Evolutionary conservation across 2,888 invertebrate genomes (phyloP).

Genomic region (Ectemnius cavifrons): DNA sequence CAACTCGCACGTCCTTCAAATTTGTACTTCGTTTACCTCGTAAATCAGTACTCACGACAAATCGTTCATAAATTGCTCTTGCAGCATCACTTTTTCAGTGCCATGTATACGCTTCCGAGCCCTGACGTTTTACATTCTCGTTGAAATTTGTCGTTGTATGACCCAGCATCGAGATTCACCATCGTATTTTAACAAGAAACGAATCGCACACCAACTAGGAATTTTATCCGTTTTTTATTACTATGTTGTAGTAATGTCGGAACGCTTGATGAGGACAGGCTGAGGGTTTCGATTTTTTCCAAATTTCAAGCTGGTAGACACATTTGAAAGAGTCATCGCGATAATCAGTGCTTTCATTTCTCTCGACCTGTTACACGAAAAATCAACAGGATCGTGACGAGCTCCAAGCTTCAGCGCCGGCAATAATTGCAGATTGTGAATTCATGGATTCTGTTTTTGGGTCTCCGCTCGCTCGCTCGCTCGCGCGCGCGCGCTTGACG

Average conservation of each 20-base stretch:
- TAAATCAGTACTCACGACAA: conserved; percentile 1
- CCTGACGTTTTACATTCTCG: neutral
- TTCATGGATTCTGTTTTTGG: neutral
- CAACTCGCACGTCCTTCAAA: too few species aligned
- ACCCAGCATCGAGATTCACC: too few species aligned
- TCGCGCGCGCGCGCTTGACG: too few species aligned
- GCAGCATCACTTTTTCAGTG: neutral
- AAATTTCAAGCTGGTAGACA: neutral
- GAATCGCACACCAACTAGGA: too few species aligned
- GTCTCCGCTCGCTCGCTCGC: too few species aligned
- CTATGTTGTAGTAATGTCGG: too few species aligned
- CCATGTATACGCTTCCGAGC: neutral
- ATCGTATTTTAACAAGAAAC: too few species aligned
- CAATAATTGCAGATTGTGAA: conserved; percentile 26
- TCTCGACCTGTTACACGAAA: neutral
- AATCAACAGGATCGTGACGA: conserved; percentile 25
- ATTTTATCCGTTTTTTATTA: too few species aligned
- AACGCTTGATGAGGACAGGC: neutral
- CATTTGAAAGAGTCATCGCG: neutral
- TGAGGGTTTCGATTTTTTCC: neutral
- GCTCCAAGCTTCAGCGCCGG: conserved; percentile 3
- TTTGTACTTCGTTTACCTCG: too few species aligned
- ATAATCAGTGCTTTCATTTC: neutral
- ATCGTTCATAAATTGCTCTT: conserved; percentile 18
- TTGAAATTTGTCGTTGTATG: too few species aligned